Conservation (phyloP, 2,888 invertebrate genomes). For the Vanessa cardui region DNA sequence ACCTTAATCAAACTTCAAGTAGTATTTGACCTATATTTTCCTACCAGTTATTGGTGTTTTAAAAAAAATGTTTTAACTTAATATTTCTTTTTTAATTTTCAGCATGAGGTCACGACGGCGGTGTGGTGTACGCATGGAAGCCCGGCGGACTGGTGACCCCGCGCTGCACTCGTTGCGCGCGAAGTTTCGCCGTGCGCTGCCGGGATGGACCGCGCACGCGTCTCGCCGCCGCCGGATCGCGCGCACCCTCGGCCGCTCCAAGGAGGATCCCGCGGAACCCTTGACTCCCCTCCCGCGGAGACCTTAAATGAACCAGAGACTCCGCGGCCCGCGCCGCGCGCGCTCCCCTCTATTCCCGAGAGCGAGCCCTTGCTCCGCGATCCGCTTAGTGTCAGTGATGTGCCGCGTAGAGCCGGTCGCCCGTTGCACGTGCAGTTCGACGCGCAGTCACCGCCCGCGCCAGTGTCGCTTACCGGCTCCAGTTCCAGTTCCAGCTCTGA, state of each 20-base stretch:
- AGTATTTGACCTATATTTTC: not conserved
- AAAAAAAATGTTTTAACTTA: not conserved
- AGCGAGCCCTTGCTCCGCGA: conserved; percentile 68
- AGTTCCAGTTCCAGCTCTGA: conserved; percentile 80
- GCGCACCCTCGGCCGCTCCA: conserved; percentile 71
- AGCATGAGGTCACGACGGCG: conserved; percentile 80
- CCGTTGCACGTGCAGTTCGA: conserved; percentile 84
- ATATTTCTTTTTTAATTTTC: conserved; percentile 50
- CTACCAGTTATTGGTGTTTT: not conserved
- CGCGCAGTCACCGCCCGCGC: conserved; percentile 71
- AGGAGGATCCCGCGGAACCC: conserved; percentile 76
- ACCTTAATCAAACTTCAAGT: no score
- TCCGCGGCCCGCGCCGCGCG: conserved; percentile 66
- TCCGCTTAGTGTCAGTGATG: conserved; percentile 54
- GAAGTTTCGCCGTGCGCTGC: conserved; percentile 66
- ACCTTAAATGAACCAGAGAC: conserved; percentile 67
- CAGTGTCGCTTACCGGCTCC: conserved; percentile 60
- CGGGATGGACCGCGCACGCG: conserved; percentile 76
- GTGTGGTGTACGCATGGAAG: conserved; percentile 79
- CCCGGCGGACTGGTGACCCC: conserved; percentile 71
- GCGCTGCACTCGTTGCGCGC: conserved; percentile 73
- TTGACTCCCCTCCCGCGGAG: conserved; percentile 57
- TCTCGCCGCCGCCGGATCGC: conserved; percentile 70
- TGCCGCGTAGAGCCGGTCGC: conserved; percentile 58
- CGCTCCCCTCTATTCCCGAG: conserved; percentile 70